Conservation (phyloP, 92 coral and sea anemone genomes). For the Pocillopora grandis region DNA sequence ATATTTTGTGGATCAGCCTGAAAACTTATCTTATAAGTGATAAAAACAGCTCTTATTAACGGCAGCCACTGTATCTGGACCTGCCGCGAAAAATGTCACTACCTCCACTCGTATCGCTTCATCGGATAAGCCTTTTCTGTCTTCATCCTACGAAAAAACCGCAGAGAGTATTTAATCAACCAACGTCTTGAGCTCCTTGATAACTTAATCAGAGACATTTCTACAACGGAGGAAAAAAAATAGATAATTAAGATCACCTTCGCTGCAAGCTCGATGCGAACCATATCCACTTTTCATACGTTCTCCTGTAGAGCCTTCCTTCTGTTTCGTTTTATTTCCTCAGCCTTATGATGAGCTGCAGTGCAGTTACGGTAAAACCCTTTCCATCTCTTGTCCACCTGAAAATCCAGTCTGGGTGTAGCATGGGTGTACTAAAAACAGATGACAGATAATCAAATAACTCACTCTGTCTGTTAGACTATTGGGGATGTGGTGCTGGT, state of each 20-base stretch:
- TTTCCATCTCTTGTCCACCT: conserved; percentile 29
- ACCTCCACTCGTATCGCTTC: conserved; percentile 52
- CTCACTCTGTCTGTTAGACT: no score
- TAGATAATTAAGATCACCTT: conserved; percentile 17
- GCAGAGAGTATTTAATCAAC: neutral
- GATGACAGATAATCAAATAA: neutral
- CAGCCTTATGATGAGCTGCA: conserved; percentile 27
- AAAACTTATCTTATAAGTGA: no score
- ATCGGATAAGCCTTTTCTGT: conserved; percentile 38
- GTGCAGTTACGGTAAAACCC: conserved; percentile 30
- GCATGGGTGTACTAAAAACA: conserved; percentile 30
- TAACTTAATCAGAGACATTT: no score
- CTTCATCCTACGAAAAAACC: conserved; percentile 41
- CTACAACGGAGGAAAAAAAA: no score
- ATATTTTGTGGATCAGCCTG: no score
- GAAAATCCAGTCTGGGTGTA: conserved; percentile 47
- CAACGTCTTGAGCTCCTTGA: neutral
- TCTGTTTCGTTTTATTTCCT: conserved; percentile 26
- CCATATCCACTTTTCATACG: conserved; percentile 38
- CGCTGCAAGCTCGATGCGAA: conserved; percentile 48
- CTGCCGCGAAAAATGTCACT: conserved; percentile 55
- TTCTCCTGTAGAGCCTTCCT: conserved; percentile 25
- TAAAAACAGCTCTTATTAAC: conserved; percentile 8
- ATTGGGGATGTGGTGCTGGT: neutral
- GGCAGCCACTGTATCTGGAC: conserved; percentile 60